Evolutionary conservation across 2,888 invertebrate genomes (phyloP), one percentile per base, ranked within the genome.

Genomic region (Lithodes maja): DNA sequence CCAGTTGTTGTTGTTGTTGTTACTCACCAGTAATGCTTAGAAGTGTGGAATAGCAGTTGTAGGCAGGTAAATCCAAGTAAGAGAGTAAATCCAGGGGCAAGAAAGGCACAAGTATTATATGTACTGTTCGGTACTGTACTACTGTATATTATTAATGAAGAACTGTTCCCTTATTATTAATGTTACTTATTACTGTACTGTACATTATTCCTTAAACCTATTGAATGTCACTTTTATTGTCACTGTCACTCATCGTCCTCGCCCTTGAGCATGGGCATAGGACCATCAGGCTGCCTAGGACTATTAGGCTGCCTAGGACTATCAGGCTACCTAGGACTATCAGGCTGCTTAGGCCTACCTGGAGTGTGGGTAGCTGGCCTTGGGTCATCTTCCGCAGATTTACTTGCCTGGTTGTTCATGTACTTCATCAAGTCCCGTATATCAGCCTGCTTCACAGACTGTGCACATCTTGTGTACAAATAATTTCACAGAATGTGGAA

Each of bases 401-500:
- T 83, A 68, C 69, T 52, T 83, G 12, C 52, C 49, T 52, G 53
- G 15, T 54, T 50, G 54, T 3, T 80, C 55, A 80, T 80, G 55
- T 7, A 9, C 7, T 55, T 80, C 7, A 80, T 9, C 80, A 9
- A 33, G 80, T 80, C 54, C 7, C 80, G 12, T 3, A 80, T 80
- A 17, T 80, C 55, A 49, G 80, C 54, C 80, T 54, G 80, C 50
- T 54, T 55, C 1, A 80, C 55, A 55, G 80, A 53, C 80, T 80
- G 54, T 7, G 3, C 17, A 54, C 80, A 7, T 80, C 54, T 80
- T 2, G 5, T 80, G 80, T 80, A 33, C 2, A 55, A 80, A 3
- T 80, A 15, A 55, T 80, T 80, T 2, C 55, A 12, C 55, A 80
- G 9, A 12, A 82, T 82, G 49, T 82, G 82, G 69, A 82, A 69